Evolutionary conservation across 1,140 invertebrate species (phyloP).

Genomic region (Epicauta chinensis): DNA sequence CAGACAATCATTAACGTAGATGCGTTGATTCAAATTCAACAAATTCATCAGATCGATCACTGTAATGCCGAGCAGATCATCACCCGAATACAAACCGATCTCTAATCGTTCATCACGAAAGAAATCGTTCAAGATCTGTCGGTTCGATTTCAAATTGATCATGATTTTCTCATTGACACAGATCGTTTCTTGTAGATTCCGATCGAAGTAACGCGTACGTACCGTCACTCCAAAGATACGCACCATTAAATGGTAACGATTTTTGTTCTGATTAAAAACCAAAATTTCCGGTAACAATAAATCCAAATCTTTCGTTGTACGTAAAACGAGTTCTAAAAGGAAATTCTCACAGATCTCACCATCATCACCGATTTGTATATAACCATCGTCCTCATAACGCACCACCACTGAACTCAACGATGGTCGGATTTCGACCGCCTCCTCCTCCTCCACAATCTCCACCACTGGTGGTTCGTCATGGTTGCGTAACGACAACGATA

Average conservation of each 20-base stretch:
- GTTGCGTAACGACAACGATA: slow-evolving; percentile 47
- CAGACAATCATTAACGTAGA: slow-evolving; percentile 13
- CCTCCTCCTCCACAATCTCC: neutral
- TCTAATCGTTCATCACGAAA: slow-evolving; percentile 28
- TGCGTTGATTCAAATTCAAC: slow-evolving; percentile 7
- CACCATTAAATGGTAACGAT: slow-evolving; percentile 32
- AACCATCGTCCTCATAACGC: slow-evolving; percentile 26
- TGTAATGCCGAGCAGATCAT: slow-evolving; percentile 28
- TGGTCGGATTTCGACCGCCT: slow-evolving; percentile 15
- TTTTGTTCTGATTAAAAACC: slow-evolving; percentile 28
- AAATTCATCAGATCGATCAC: slow-evolving; percentile 25
- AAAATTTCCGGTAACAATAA: slow-evolving; percentile 31
- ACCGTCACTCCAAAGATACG: slow-evolving; percentile 36
- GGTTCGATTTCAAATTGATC: slow-evolving; percentile 29
- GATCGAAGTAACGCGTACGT: slow-evolving; percentile 35
- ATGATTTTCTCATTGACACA: slow-evolving; percentile 36
- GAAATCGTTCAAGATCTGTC: slow-evolving; percentile 27
- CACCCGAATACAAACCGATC: slow-evolving; percentile 31
- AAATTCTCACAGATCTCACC: slow-evolving; percentile 9
- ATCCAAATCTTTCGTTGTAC: slow-evolving; percentile 32
- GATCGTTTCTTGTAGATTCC: slow-evolving; percentile 28
- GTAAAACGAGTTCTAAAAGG: slow-evolving; percentile 30
- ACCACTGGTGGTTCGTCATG: slow-evolving; percentile 6
- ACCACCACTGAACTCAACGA: slow-evolving; percentile 33
- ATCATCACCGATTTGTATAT: slow-evolving; percentile 5